Conservation (phyloP, 2,888 invertebrate genomes). For the Allolobophora icterica region DNA sequence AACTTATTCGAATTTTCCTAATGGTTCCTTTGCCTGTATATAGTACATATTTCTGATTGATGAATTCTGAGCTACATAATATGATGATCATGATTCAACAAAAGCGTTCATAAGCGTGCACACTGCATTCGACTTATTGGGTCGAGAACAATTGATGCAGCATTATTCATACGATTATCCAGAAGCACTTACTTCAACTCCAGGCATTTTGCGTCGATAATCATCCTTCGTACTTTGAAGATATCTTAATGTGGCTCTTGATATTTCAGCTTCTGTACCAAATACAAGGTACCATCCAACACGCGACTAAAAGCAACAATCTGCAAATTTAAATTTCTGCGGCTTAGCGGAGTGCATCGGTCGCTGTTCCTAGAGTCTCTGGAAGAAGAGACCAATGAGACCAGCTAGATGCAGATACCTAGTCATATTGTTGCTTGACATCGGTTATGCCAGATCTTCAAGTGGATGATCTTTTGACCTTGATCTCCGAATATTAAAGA, state of each 20-base stretch:
- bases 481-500: too few species aligned
- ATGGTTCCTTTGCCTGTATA: too few species aligned
- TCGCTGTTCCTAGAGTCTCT: not conserved
- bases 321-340: not conserved
- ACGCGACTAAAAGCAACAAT: not conserved
- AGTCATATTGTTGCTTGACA: not conserved
- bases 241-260: too few species aligned
- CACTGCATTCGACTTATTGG: too few species aligned
- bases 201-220: too few species aligned
- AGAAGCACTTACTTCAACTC: not conserved
- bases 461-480: too few species aligned
- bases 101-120: not conserved
- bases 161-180: not conserved
- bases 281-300: constrained; percentile 9
- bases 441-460: not conserved
- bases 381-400: too few species aligned
- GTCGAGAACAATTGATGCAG: too few species aligned
- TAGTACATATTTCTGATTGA: too few species aligned
- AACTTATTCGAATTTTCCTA: too few species aligned
- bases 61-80: not conserved
- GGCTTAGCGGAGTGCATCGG: too few species aligned
- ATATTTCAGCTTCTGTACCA: not conserved
- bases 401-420: not conserved
- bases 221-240: not conserved
- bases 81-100: not conserved